These are phyloP conservation scores for Druon quercuslanigerum DNA, from an alignment of 1,140 invertebrate genomes.

Conservation along the genomic window DNA sequence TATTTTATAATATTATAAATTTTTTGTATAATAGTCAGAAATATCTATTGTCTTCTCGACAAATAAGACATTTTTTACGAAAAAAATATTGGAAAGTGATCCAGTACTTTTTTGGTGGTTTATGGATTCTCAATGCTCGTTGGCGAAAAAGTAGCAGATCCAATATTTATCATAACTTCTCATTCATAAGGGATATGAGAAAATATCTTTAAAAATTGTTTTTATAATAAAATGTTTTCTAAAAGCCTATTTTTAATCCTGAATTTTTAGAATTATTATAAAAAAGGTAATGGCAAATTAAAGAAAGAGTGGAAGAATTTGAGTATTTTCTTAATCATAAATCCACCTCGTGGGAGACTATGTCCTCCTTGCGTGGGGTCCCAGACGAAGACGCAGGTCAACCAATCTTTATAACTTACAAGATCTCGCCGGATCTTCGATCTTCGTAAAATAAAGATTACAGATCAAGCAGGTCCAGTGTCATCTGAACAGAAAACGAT, in stretches of 20 bases:
- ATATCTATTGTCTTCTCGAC: no score
- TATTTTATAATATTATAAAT: neutral
- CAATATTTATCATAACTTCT: no score
- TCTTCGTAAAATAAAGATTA: slow-evolving; percentile 51
- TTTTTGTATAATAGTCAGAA: no score
- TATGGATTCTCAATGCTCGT: no score
- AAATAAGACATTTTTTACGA: no score
- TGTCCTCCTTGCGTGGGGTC: slow-evolving; percentile 68
- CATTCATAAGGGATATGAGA: no score
- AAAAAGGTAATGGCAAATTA: neutral
- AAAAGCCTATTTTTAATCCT: no score
- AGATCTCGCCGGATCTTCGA: slow-evolving; percentile 49
- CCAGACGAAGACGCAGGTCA: slow-evolving; percentile 63
- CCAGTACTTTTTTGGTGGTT: no score
- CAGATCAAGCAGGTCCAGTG: slow-evolving; percentile 39
- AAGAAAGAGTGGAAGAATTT: neutral
- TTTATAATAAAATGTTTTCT: no score
- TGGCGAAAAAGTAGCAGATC: no score
- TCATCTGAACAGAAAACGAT: neutral
- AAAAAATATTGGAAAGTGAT: no score
- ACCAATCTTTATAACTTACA: slow-evolving; percentile 52
- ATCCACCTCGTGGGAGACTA: slow-evolving; percentile 65
- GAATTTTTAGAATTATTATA: neutral
- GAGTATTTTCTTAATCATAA: slow-evolving; percentile 50
- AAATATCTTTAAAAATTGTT: no score